Percentiles rank a stretch among this genome's conserved stretches.
Conservation (phyloP, 1,140 invertebrate genomes). For the Drosophila nasuta region DNA sequence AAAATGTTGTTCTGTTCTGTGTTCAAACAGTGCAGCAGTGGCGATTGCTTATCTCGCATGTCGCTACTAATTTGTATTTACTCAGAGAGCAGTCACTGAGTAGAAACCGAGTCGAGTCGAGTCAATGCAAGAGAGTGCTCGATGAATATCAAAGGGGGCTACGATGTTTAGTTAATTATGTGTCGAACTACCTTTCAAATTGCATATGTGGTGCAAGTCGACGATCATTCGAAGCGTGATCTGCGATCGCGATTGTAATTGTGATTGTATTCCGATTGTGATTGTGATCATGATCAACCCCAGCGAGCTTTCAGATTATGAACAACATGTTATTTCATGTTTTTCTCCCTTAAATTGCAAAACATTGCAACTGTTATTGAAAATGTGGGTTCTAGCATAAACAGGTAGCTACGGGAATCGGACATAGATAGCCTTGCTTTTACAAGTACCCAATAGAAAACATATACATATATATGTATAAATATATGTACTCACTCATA, state of each 20-base stretch:
- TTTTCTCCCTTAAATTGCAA: not conserved
- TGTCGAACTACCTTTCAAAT: slow-evolving; percentile 26
- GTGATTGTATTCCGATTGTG: not conserved
- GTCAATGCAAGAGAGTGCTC: not conserved
- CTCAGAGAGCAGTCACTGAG: slow-evolving; percentile 24
- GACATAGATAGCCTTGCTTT: too few relatives aligned
- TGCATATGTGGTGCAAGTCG: not conserved
- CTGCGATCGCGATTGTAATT: slow-evolving; percentile 5
- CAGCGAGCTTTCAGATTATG: not conserved
- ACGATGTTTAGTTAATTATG: slow-evolving; percentile 63
- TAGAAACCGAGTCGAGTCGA: slow-evolving; percentile 10
- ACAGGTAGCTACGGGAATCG: not conserved
- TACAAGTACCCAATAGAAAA: too few relatives aligned
- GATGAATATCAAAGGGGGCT: slow-evolving; percentile 2
- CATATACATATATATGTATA: too few relatives aligned
- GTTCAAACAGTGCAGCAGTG: slow-evolving; percentile 45
- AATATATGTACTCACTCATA: too few relatives aligned
- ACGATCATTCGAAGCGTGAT: slow-evolving; percentile 7
- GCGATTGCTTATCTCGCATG: slow-evolving; percentile 75
- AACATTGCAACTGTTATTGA: not conserved
- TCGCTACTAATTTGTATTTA: slow-evolving; percentile 71
- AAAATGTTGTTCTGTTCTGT: slow-evolving; percentile 55
- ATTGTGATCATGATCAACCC: slow-evolving; percentile 1
- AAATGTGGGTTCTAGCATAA: not conserved
- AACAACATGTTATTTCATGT: slow-evolving; percentile 9